Evolutionary conservation across 2,113 vertebrate species (phyloP).

Genomic region (Setophaga kirtlandii): DNA sequence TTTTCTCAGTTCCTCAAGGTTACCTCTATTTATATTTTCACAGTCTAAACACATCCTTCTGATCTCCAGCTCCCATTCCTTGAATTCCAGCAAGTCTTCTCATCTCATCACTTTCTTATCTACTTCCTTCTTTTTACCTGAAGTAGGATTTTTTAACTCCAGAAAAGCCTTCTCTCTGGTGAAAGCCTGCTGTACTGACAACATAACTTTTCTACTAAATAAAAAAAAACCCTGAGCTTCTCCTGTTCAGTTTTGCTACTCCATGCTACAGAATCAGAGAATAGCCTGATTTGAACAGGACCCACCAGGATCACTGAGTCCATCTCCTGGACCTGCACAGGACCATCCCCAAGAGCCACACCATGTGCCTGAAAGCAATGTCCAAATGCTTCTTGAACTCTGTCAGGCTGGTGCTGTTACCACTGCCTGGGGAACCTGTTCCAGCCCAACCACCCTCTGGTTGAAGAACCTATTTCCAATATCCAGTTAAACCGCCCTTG

Average conservation of each 20-base stretch:
- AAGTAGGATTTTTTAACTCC: neutral
- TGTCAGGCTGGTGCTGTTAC: neutral
- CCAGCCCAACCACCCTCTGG: neutral
- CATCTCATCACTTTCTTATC: neutral
- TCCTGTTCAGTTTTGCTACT: neutral
- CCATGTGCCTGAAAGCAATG: neutral
- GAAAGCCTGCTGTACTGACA: neutral
- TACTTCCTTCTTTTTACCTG: slow-evolving; percentile 1
- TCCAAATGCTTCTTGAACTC: neutral
- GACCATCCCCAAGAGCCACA: neutral
- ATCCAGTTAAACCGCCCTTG: neutral
- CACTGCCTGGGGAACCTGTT: neutral
- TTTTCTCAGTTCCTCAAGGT: neutral
- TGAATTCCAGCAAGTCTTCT: neutral
- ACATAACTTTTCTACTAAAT: neutral
- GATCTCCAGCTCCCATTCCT: neutral
- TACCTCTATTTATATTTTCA: neutral
- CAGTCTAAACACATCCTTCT: slow-evolving; percentile 7
- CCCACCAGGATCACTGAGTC: neutral
- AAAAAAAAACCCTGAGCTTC: neutral
- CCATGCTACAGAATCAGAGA: neutral
- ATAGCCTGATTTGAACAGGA: neutral
- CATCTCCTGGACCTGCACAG: neutral
- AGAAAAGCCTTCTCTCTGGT: neutral
- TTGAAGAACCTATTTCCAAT: neutral